Evolutionary conservation across 1,140 invertebrate species (phyloP).

Genomic region (Neuroterus valhalla): DNA sequence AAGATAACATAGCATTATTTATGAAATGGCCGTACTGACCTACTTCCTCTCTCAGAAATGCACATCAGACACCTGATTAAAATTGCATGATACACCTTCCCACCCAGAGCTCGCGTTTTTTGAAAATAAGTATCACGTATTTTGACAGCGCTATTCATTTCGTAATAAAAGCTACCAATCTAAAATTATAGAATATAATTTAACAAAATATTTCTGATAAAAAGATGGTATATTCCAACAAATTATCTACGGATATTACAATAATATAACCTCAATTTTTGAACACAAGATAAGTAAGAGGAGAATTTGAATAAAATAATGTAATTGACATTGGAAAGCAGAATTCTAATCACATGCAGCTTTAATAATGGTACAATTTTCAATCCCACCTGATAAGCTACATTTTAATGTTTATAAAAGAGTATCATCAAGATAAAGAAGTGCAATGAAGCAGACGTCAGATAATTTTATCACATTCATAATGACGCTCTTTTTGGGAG

Average conservation of each 20-base stretch:
- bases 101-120: not conserved
- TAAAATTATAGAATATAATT: conserved; percentile 3
- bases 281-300: not conserved
- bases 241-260: not conserved
- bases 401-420: conserved; percentile 10
- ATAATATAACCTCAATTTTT: conserved; percentile 13
- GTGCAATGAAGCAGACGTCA: not conserved
- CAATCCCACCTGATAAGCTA: not conserved
- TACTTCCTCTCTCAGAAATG: conserved; percentile 2
- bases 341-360: too few species aligned
- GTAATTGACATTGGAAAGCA: too few species aligned
- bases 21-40: conserved; percentile 12
- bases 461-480: not conserved
- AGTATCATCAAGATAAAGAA: not conserved
- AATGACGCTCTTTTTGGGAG: not conserved
- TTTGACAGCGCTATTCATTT: not conserved
- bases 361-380: too few species aligned
- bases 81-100: conserved; percentile 21
- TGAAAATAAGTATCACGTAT: conserved; percentile 10
- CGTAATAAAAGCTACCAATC: too few species aligned
- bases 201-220: not conserved
- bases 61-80: conserved; percentile 20
- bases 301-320: too few species aligned
- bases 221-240: not conserved
- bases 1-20: conserved; percentile 22